These are phyloP conservation scores for Enteromius radiatus DNA, from an alignment of 2,797 vertebrate genomes.

Conservation along the genomic window DNA sequence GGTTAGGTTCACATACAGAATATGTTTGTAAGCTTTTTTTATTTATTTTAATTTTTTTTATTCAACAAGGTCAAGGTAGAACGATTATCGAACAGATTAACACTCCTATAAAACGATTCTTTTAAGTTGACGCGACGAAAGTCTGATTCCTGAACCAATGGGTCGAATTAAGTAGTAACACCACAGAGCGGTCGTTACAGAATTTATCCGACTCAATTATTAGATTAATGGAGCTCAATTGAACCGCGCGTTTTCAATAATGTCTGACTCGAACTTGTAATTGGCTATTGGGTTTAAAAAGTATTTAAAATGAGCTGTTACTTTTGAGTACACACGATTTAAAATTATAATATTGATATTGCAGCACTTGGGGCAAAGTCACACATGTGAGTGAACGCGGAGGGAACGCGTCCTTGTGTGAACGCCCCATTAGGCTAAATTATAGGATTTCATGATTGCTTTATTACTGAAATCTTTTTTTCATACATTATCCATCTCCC, in stretches of 20 bases:
- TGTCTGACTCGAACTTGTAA: not conserved
- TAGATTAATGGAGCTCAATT: not conserved
- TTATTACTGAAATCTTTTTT: constrained; percentile 15
- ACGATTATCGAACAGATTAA: not conserved
- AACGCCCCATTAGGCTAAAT: not conserved
- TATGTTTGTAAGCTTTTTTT: not conserved
- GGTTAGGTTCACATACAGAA: not conserved
- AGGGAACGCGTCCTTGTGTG: not conserved
- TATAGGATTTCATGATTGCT: not conserved
- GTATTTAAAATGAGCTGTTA: not conserved
- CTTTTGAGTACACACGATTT: not conserved
- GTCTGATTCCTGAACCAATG: not conserved
- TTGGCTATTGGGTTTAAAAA: not conserved
- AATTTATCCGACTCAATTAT: not conserved
- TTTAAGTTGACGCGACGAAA: too few species aligned
- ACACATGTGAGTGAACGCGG: not conserved
- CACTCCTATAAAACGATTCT: not conserved
- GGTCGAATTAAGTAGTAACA: not conserved
- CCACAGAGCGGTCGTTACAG: not conserved
- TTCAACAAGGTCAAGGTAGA: not conserved
- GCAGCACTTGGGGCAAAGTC: not conserved
- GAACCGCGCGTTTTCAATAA: not conserved
- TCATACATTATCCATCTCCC: constrained; percentile 23
- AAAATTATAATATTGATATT: not conserved
- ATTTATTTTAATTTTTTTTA: not conserved